Base-by-base conservation (phyloP, 1,140 invertebrate genomes). In the Callitettix versicolor region DNA sequence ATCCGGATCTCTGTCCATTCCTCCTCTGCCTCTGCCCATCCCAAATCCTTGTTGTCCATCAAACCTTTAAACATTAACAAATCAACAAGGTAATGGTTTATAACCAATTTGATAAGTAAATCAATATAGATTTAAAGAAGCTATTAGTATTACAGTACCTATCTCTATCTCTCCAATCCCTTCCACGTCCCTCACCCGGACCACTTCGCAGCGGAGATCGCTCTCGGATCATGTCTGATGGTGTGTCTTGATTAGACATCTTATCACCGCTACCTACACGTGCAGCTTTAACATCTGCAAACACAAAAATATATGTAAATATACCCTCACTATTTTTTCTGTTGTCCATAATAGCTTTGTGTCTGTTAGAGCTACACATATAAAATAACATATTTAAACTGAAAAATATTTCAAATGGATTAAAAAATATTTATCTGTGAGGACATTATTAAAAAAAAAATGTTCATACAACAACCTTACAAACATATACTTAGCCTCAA, bases 221-320 rank as follows among this genome's bases (percentile, higher is more conserved):
- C 30, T 59, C 56, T 22, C 59, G 15, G 36, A 40, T 59, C 48
- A 64, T 61, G 26, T 56, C 55, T 7, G 62, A 62, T 49, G 60
- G 60, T 55, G 61, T 62, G 48, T 61, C 56, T 51, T 56, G 50
- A 30, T 58, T 58, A 33, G 55, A 54, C 18, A 52, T 55, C 38
- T 58, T 63, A 30, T 53, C 33, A 41, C 68, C 67, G 56, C 63
- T 63, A 55, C 73, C 72, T 50, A 73, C 73, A 57, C 73, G 72
- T 22, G 76, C 76, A 61, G 76, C 73, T 62, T 75, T 76, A 5
- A 78, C 75, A 66, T 78, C 77, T 79, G 42, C 33, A 68, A 65
- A 58, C 60, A 52, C 55, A 60, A 56, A 21, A 53, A 62, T 34
- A 49, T n/a, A 4, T 36, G 4, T 21, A 12, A 41, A 17, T 43